A percentile compares a stretch with the other conserved stretches of the same genome.
Conservation (phyloP, 2,113 vertebrate genomes). For the Misgurnus mizolepis region DNA sequence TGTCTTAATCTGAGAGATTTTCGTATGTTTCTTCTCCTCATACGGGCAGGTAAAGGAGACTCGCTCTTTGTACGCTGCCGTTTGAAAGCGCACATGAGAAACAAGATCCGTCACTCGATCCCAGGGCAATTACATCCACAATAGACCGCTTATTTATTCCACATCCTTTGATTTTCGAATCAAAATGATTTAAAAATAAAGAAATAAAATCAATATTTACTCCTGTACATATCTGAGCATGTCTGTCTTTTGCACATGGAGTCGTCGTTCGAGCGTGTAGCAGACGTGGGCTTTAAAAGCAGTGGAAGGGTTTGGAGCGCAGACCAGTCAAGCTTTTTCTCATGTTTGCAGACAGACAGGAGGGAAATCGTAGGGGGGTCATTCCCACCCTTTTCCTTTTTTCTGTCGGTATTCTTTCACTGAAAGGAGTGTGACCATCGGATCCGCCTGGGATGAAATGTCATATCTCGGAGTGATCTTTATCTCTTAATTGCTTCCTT, state of each 20-base stretch:
- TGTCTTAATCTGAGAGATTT: conserved; percentile 66
- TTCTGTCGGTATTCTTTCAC: conserved; percentile 76
- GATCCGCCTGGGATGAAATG: conserved; percentile 94
- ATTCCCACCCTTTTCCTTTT: conserved; percentile 56
- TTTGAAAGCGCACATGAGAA: conserved; percentile 77
- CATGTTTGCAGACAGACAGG: conserved; percentile 66
- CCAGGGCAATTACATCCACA: conserved; percentile 79
- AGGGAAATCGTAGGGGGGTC: conserved; percentile 47
- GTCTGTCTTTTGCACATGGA: conserved; percentile 45
- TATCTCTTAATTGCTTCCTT: conserved; percentile 98
- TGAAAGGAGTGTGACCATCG: conserved; percentile 87
- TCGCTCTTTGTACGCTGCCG: conserved; percentile 66
- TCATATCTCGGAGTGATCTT: conserved; percentile 94
- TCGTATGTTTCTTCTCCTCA: conserved; percentile 71
- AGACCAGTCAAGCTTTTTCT: conserved; percentile 48
- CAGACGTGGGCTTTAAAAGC: conserved; percentile 8
- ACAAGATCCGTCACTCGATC: conserved; percentile 76
- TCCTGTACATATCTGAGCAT: too few species aligned
- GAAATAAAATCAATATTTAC: too few species aligned
- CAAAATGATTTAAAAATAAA: conserved; percentile 40
- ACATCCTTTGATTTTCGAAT: conserved; percentile 71
- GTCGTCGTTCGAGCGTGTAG: conserved; percentile 36
- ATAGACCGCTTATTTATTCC: conserved; percentile 67
- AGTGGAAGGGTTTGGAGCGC: conserved; percentile 5
- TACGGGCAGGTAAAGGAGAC: conserved; percentile 75